Conservation (phyloP, 2,797 vertebrate genomes). For the Anas acuta region DNA sequence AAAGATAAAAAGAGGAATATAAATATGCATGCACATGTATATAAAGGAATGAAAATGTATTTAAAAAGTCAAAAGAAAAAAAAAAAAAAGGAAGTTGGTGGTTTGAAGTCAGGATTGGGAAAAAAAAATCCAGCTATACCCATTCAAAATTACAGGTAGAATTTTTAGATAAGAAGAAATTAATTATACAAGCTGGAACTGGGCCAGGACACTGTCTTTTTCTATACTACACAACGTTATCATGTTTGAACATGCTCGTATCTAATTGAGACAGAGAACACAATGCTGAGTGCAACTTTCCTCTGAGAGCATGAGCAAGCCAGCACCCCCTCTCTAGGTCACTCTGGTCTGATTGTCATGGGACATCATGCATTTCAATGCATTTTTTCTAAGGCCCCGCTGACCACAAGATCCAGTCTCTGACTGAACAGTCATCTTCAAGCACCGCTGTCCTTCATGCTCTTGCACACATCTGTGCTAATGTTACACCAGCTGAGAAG, state of each 20-base stretch:
- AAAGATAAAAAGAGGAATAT: conserved; percentile 32
- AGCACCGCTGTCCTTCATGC: background rate
- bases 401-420: background rate
- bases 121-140: conserved; percentile 16
- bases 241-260: conserved; percentile 41
- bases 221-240: background rate
- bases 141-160: conserved; percentile 49
- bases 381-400: background rate
- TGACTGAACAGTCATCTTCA: background rate
- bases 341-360: background rate
- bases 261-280: conserved; percentile 26
- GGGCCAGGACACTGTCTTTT: conserved; percentile 38
- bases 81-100: background rate
- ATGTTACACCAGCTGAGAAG: background rate
- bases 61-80: background rate
- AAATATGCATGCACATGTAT: background rate
- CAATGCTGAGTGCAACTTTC: background rate
- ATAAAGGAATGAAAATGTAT: background rate
- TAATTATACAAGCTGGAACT: conserved; percentile 57
- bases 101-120: background rate
- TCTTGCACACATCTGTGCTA: background rate
- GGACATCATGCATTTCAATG: background rate
- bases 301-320: background rate
- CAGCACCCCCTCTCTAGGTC: background rate
- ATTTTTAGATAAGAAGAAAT: conserved; percentile 58